These are phyloP conservation scores for Allolobophora icterica DNA, from an alignment of 2,888 invertebrate genomes.

Conservation along the genomic window DNA sequence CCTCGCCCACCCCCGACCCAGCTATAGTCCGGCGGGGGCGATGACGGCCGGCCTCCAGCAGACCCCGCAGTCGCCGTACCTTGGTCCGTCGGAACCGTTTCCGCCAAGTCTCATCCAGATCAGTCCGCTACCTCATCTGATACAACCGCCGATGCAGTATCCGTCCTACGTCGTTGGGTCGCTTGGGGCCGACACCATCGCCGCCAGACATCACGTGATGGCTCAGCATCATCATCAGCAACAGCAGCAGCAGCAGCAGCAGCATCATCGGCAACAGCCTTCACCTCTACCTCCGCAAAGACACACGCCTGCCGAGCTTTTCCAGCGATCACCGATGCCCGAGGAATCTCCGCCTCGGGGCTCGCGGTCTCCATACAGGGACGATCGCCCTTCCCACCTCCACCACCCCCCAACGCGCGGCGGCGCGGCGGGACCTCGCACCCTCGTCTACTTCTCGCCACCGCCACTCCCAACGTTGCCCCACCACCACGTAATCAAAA, in stretches of 20 bases:
- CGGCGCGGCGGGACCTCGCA: not conserved
- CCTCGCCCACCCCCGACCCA: not conserved
- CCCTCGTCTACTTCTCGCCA: slow-evolving; percentile 24
- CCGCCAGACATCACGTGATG: not conserved
- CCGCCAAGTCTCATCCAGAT: slow-evolving; percentile 7
- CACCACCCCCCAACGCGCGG: not conserved
- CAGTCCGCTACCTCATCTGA: slow-evolving; percentile 7
- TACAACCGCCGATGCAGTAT: slow-evolving; percentile 20
- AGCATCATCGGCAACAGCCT: not conserved
- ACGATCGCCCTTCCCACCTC: slow-evolving; percentile 7
- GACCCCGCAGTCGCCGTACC: not conserved
- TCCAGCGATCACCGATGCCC: not conserved
- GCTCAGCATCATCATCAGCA: not conserved
- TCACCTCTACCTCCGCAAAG: not conserved
- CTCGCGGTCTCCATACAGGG: not conserved
- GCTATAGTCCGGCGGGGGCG: slow-evolving; percentile 24
- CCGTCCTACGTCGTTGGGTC: slow-evolving; percentile 1
- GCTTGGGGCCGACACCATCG: slow-evolving; percentile 5
- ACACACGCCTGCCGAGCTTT: not conserved
- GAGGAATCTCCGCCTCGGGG: not conserved
- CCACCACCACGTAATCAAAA: not conserved
- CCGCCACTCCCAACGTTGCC: not conserved
- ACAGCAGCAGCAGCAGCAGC: not conserved
- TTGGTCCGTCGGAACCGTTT: not conserved
- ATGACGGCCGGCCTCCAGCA: slow-evolving; percentile 10